Base-by-base conservation (phyloP, 2,113 vertebrate species). In the Nestor notabilis region DNA sequence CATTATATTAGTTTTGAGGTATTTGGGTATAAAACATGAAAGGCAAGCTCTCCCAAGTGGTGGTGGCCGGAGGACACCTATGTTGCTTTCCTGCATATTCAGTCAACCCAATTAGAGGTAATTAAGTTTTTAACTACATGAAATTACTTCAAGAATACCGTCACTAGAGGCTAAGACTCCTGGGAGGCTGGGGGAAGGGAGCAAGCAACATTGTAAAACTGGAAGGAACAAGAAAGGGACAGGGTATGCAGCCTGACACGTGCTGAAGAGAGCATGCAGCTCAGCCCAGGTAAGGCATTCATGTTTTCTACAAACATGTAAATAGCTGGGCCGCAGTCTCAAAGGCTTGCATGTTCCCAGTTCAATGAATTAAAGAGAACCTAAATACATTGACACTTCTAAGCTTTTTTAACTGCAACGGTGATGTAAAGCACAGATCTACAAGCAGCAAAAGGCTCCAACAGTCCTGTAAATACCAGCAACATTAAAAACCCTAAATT, bases 111-210 rank as follows among this genome's bases (percentile, higher is more conserved):
- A 27, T 84, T 87, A 91, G 47, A 61, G 27, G 25, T 49, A 94
- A 88, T 50, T 66, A 52, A 86, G 68, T 82, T 97, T 89, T 92
- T 78, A 96, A 93, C 55, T 90, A 29, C 65, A 61, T 69, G 43
- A 71, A 91, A 94, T 82, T 87, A 71, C 56, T 58, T 88, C 72
- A 93, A 78, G 52, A 94, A 87, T 31, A 68, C 47, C 77, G 27
- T 13, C 69, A 78, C 68, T 52, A 49, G 24, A 87, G 35, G 77
- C 33, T 28, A 83, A 83, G 61, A 41, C 39, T 80, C 47, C 31
- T 35, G 39, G 35, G 39, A 88, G 23, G 19, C 13, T 69, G 33
- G 17, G 13, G 44, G 28, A 81, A 94, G 33, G 18, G 39, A 91
- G 33, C 10, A 79, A 63, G 29, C 35, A 70, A 39, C 29, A 50